Evolutionary conservation across 2,888 invertebrate species (phyloP), one percentile per base, ranked within the genome.

Genomic region (Apodemia hepburni): DNA sequence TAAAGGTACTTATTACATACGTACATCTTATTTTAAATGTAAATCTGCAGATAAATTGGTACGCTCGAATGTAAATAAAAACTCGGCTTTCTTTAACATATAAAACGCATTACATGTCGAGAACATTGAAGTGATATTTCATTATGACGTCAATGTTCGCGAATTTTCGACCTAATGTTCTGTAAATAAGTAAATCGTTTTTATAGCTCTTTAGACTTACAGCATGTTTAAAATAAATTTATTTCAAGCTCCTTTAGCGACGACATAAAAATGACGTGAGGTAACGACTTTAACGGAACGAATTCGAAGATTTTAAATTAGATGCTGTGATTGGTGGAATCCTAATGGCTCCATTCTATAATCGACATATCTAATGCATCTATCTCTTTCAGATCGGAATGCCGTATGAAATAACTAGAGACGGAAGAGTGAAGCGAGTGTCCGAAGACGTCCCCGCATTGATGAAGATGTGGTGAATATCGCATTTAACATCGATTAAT

Each of bases 161-260:
- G 54, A 54, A 54, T 27, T 29, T 54, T 54, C 27, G 29, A 15
- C 54, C 54, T 54, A 54, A 54, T 29, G 54, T 54, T 54, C 54
- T 27, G 54, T 54, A 54, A 54, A 54, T 54, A 54, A 27, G 54
- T 54, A 54, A 29, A 54, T 57, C 54, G 54, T 57, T 57, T 57
- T 57, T 27, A 57, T 57, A 57, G 54, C 54, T 57, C 27, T 47
- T 47, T 47, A 47, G 45, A 57, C 27, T 27, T n/a, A 15, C 22
- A 29, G 29, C 15, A 57, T 57, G 54, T 57, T 57, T 57, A 57
- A 57, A 57, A 57, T 27, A 57, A 57, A 27, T 54, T 54, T 27
- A 57, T 29, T 57, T n/a, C 29, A 29, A 29, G 15, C 27, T 47
- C 17, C 54, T 57, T 12, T 15, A 3, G 54, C 27, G 22, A 57